Conservation (phyloP, 2,797 vertebrate species). For the Cottoperca gobio region DNA sequence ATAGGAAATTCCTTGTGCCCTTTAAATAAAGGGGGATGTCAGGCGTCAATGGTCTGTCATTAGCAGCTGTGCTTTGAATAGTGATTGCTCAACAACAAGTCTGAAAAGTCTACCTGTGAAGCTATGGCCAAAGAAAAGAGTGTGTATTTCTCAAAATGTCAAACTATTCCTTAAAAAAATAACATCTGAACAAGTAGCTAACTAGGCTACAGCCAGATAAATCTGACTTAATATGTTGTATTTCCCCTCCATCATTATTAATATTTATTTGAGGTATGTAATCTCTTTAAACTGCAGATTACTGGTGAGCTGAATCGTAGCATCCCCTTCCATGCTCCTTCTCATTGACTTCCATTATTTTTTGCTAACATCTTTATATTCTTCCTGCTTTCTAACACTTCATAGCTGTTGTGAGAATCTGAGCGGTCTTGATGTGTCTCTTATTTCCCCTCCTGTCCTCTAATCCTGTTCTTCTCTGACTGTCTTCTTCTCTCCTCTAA, state of each 20-base stretch:
- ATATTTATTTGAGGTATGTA: background rate
- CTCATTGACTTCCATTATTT: conserved; percentile 11
- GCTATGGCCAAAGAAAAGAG: conserved; percentile 5
- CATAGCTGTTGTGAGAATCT: conserved; percentile 40
- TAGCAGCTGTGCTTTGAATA: conserved; percentile 57
- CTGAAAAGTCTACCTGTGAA: conserved; percentile 17
- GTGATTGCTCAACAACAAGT: conserved; percentile 35
- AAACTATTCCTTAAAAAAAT: too few relatives aligned
- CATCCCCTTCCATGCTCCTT: conserved; percentile 5
- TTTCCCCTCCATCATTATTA: background rate
- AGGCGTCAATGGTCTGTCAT: conserved; percentile 45
- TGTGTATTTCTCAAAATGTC: too few relatives aligned
- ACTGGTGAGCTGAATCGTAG: conserved; percentile 21
- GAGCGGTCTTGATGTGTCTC: conserved; percentile 71
- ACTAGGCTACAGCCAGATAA: background rate
- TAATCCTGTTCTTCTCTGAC: conserved; percentile 80
- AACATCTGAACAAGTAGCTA: too few relatives aligned
- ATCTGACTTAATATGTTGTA: background rate
- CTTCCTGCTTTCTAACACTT: conserved; percentile 30
- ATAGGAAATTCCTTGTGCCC: conserved; percentile 43
- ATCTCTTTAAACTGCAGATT: background rate
- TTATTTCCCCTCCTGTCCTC: conserved; percentile 59
- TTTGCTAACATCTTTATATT: conserved; percentile 9
- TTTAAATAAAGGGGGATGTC: conserved; percentile 53
- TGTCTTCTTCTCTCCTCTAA: conserved; percentile 89